Base-by-base conservation (phyloP, 1,140 invertebrate genomes). In the Nautilus pompilius region DNA sequence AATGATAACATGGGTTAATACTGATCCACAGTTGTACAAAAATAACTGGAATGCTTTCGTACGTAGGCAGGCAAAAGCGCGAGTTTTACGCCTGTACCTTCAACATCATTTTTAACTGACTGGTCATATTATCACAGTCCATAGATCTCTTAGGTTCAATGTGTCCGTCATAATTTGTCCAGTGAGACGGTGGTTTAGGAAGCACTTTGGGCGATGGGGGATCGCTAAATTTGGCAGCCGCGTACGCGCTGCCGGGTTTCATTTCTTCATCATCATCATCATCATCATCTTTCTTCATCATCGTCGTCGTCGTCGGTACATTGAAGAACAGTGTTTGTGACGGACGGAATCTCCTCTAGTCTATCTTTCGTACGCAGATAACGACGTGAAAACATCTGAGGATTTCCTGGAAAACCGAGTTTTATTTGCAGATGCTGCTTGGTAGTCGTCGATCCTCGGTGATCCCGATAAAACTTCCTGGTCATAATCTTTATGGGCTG, bases 201-300 rank as follows among this genome's bases (percentile, higher is more conserved):
- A 88, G 76, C 60, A 83, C 84, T 55, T 85, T 82, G 4, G 87
- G 86, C 29, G 86, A 85, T 5, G 87, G 87, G 36, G 87, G 85
- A 59, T 87, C 87, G 30, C 84, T 87, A 69, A 87, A 88, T 67
- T 87, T 88, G 13, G 87, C 86, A 66, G 87, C 87, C 53, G 87
- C 87, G 70, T 87, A 88, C 62, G 68, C 67, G 56, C 48, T 64
- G 32, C 55, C 67, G n/a, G 53, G 58, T 24, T 58, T n/a, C n/a
- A n/a, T n/a, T n/a, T n/a, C n/a, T n/a, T n/a, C n/a, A n/a, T n/a
- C n/a, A n/a, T n/a, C n/a, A n/a, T n/a, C n/a, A n/a, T n/a, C n/a
- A n/a, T n/a, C n/a, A n/a, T n/a, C n/a, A n/a, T n/a, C n/a, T n/a
- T n/a, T n/a, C n/a, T n/a, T n/a, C n/a, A n/a, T n/a, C n/a, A n/a